Evolutionary conservation across 2,888 invertebrate species (phyloP).

Genomic region (Poecilobothrus nobilitatus): DNA sequence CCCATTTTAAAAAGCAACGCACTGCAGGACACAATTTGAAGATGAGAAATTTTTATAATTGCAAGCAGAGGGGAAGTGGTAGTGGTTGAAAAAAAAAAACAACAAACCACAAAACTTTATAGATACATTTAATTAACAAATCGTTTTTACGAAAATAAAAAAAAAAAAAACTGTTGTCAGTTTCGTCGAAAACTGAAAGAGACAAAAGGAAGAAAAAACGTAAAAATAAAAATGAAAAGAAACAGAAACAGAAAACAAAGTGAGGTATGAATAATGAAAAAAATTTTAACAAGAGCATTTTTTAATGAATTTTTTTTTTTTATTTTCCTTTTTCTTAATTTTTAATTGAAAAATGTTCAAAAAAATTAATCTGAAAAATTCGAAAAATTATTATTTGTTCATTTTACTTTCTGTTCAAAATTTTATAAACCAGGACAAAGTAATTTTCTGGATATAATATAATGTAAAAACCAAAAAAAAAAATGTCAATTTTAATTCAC

Average conservation of each 20-base stretch:
- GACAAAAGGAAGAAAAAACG: no score
- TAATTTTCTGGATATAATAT: not conserved
- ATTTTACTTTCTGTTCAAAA: not conserved
- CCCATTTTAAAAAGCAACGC: not conserved
- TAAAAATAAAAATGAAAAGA: not conserved
- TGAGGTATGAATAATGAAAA: conserved; percentile 1
- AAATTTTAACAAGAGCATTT: not conserved
- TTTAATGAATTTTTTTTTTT: not conserved
- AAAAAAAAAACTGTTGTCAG: not conserved
- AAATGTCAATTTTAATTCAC: no score
- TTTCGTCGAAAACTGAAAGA: no score
- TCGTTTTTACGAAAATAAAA: not conserved
- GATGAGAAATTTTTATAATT: not conserved
- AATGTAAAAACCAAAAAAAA: no score
- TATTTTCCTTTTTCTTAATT: not conserved
- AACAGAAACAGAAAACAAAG: not conserved
- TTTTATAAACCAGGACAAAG: not conserved
- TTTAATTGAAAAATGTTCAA: not conserved
- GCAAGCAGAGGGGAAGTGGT: not conserved
- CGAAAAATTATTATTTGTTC: not conserved
- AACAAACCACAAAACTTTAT: not conserved
- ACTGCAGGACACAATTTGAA: conserved; percentile 1
- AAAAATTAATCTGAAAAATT: not conserved
- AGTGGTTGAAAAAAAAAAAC: no score
- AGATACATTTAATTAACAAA: conserved; percentile 4